These are phyloP conservation scores for Dolichallabes microphthalmus DNA, from an alignment of 2,113 vertebrate species.

Conservation along the genomic window DNA sequence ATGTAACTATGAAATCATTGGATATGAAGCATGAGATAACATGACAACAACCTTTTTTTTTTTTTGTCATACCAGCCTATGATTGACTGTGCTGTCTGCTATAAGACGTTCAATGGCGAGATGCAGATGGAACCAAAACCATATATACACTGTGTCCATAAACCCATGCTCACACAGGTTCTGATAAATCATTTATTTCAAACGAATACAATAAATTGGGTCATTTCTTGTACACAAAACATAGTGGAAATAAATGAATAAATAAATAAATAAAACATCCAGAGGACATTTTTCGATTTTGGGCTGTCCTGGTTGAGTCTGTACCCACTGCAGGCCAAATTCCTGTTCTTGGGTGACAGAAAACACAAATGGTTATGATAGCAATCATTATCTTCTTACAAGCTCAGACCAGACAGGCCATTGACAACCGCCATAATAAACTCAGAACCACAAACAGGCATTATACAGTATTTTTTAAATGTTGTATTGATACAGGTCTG, in stretches of 20 bases:
- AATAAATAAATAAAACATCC: not conserved
- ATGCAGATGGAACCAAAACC: conserved; percentile 67
- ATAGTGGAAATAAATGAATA: no score
- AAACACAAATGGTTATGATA: not conserved
- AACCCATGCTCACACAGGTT: conserved; percentile 65
- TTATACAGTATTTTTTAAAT: not conserved
- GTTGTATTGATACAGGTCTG: not conserved
- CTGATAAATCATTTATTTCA: not conserved
- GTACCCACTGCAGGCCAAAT: not conserved
- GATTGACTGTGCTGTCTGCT: conserved; percentile 72
- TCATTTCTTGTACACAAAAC: not conserved
- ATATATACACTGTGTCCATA: conserved; percentile 70
- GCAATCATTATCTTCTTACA: not conserved
- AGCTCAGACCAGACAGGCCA: not conserved
- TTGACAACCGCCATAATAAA: not conserved
- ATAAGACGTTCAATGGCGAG: conserved; percentile 60
- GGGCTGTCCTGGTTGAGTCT: not conserved
- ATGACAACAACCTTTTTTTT: not conserved
- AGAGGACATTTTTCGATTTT: no score
- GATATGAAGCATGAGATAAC: not conserved
- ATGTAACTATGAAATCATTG: not conserved
- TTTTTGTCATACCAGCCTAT: conserved; percentile 60
- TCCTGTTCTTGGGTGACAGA: not conserved
- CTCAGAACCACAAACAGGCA: not conserved
- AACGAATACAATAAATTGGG: not conserved